These are phyloP conservation scores for Drosophila sulfurigaster DNA, from an alignment of 1,140 invertebrate genomes.

Conservation along the genomic window DNA sequence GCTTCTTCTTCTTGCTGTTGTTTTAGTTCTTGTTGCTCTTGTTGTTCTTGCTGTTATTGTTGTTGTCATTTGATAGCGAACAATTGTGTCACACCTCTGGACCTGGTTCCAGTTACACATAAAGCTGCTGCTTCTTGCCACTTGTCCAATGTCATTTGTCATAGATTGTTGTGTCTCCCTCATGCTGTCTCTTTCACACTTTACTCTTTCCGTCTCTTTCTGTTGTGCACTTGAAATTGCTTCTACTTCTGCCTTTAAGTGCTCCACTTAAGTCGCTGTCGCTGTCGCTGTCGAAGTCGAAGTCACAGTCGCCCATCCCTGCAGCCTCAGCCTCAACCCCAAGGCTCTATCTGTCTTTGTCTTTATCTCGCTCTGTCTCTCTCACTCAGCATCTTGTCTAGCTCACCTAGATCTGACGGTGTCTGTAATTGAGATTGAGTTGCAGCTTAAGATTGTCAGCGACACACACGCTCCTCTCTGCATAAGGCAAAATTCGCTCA, in stretches of 20 bases:
- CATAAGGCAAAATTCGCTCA: slow-evolving; percentile 37
- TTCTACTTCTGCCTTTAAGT: slow-evolving; percentile 1
- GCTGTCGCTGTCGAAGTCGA: background rate
- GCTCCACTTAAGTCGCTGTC: slow-evolving; percentile 17
- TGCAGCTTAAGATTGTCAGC: slow-evolving; percentile 28
- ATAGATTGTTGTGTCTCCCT: slow-evolving; percentile 40
- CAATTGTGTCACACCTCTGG: slow-evolving; percentile 74
- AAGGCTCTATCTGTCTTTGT: background rate
- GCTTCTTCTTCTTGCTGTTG: slow-evolving; percentile 20
- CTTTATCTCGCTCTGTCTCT: background rate
- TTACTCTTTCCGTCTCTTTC: background rate
- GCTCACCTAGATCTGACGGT: slow-evolving; percentile 21
- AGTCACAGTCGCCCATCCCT: slow-evolving; percentile 19
- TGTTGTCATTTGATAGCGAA: slow-evolving; percentile 61
- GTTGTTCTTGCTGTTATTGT: slow-evolving; percentile 21
- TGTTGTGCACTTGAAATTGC: slow-evolving; percentile 11
- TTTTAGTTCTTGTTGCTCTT: background rate
- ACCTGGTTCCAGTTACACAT: slow-evolving; percentile 42
- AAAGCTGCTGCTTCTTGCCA: slow-evolving; percentile 21
- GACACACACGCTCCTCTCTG: slow-evolving; percentile 16
- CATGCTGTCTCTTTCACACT: background rate
- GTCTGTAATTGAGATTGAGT: slow-evolving; percentile 36
- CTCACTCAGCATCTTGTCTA: background rate
- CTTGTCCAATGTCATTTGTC: slow-evolving; percentile 76
- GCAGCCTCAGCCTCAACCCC: background rate